Evolutionary conservation across 2,113 vertebrate genomes (phyloP).

Genomic region (Asarcornis scutulata): DNA sequence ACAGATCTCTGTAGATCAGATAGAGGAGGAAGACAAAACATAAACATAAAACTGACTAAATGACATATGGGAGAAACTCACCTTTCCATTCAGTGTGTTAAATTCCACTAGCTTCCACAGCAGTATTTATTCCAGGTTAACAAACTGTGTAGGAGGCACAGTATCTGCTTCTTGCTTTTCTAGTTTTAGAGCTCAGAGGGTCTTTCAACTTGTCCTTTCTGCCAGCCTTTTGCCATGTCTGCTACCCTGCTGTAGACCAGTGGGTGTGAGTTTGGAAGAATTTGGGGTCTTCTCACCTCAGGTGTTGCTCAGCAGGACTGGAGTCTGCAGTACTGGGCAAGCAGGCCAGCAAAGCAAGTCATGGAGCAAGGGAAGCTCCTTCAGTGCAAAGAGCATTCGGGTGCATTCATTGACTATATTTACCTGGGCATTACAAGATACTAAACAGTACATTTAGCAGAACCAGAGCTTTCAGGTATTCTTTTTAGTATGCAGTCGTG

Average conservation of each 20-base stretch:
- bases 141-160: not conserved
- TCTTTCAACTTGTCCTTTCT: not conserved
- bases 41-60: not conserved
- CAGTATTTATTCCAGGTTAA: not conserved
- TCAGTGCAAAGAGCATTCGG: not conserved
- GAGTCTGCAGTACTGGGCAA: not conserved
- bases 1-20: not conserved
- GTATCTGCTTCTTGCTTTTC: not conserved
- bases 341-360: not conserved
- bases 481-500: not conserved
- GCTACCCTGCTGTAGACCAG: not conserved
- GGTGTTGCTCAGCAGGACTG: not conserved
- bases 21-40: not conserved
- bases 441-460: slow-evolving; percentile 25
- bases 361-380: not conserved
- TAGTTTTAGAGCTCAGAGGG: not conserved
- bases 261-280: not conserved
- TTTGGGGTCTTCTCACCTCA: not conserved
- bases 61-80: not conserved
- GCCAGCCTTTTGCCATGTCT: not conserved
- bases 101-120: not conserved
- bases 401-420: not conserved
- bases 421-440: not conserved
- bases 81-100: not conserved
- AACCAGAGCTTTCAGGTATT: slow-evolving; percentile 49